Percentiles rank a stretch among this genome's conserved stretches.
Conservation (phyloP, 2,888 invertebrate genomes). For the Zhuqinia jingwanae region DNA sequence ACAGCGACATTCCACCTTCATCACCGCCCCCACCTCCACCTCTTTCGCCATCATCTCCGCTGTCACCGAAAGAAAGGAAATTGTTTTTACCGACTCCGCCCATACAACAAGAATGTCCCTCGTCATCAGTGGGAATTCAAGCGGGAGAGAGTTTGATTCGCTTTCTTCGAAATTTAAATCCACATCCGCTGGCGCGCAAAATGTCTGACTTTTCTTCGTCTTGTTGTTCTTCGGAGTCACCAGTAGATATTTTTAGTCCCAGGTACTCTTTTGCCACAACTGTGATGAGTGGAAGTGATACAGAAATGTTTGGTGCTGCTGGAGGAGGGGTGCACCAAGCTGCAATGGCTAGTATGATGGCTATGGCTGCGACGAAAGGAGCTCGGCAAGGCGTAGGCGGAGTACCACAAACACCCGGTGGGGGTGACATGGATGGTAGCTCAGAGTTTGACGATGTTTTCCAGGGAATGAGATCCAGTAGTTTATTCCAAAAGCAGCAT, state of each 20-base stretch:
- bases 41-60: slow-evolving; percentile 73
- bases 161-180: slow-evolving; percentile 76
- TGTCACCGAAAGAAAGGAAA: slow-evolving; percentile 82
- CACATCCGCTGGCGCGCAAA: slow-evolving; percentile 73
- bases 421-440: slow-evolving; percentile 37
- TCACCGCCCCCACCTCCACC: slow-evolving; percentile 34
- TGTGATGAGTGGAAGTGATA: slow-evolving; percentile 73
- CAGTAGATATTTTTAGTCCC: slow-evolving; percentile 78
- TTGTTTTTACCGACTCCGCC: background rate
- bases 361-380: slow-evolving; percentile 49
- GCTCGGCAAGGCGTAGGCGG: slow-evolving; percentile 24
- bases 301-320: slow-evolving; percentile 57
- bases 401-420: slow-evolving; percentile 1
- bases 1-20: slow-evolving; percentile 57
- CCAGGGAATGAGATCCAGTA: slow-evolving; percentile 58
- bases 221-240: slow-evolving; percentile 76
- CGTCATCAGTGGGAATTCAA: slow-evolving; percentile 77
- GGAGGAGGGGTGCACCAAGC: slow-evolving; percentile 57
- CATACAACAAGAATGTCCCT: slow-evolving; percentile 23
- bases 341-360: slow-evolving; percentile 64
- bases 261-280: slow-evolving; percentile 79
- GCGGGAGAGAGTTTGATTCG: slow-evolving; percentile 78
- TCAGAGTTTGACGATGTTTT: slow-evolving; percentile 70
- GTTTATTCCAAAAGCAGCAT: slow-evolving; percentile 32
- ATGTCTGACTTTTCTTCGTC: slow-evolving; percentile 79